Evolutionary conservation across 2,113 vertebrate species (phyloP), one percentile per base, ranked within the genome.

Genomic region (Serinus canaria): DNA sequence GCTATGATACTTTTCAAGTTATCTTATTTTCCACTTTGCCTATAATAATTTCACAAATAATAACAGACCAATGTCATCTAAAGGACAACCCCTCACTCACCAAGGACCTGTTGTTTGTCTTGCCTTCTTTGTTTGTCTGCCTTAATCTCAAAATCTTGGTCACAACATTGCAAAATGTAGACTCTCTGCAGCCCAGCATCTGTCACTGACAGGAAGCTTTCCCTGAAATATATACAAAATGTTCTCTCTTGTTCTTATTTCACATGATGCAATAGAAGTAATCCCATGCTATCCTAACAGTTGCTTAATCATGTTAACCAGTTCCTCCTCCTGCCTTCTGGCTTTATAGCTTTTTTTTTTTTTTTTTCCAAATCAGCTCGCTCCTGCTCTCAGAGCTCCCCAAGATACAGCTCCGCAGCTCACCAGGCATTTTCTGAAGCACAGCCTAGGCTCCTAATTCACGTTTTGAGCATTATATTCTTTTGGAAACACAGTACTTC

Each of bases 281-380:
- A 93, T 74, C 83, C 72, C 19, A 3, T 67, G 39, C 72, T 93
- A 80, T 93, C 46, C n/a, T 66, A 74, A 77, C 63, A 80, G 78
- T 77, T 96, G 86, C 95, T 93, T 67, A 94, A 96, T 83, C 72
- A n/a, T 33, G 24, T 66, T 92, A 94, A 96, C 67, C 62, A 94
- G 74, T 73, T 84, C 90, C 50, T 88, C 39, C 43, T 94, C 59
- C 82, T 66, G 59, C 72, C 52, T 86, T 73, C 75, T 85, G 67
- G n/a, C 22, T 90, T 43, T 62, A 13, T 37, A 78, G 25, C 6
- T 53, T 46, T 69, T 25, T 27, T 37, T 17, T 5, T 2, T 4
- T 19, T 53, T 56, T n/a, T 22, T n/a, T 10, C 47, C 3, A 50
- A 90, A 39, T 20, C 16, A 55, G 41, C 46, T 19, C 60, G 27